A percentile compares a stretch with the other conserved stretches of the same genome.
Evolutionary conservation across 2,113 vertebrate genomes (phyloP).

Genomic region (Tetrao urogallus): DNA sequence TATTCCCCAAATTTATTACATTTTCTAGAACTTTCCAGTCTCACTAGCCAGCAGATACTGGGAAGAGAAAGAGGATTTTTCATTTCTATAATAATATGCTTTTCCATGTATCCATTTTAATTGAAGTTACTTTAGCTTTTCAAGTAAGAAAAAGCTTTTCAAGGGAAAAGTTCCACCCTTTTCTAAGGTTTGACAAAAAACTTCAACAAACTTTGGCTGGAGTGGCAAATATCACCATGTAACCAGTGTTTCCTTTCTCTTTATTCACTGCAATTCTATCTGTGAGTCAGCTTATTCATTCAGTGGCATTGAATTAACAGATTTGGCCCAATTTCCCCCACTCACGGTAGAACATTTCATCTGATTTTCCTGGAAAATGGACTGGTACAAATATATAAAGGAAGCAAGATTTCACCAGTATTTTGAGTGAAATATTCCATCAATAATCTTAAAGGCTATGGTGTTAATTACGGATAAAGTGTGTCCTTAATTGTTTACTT

Average conservation of each 20-base stretch:
- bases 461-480: not conserved
- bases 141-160: not conserved
- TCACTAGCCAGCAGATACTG: not conserved
- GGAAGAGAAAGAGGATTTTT: fast-evolving
- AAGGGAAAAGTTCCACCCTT: too few relatives aligned
- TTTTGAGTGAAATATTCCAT: not conserved
- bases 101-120: not conserved
- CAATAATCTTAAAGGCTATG: not conserved
- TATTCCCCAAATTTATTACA: not conserved
- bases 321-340: not conserved
- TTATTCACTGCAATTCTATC: not conserved
- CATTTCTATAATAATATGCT: not conserved
- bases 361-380: not conserved
- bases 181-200: not conserved
- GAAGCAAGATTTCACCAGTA: not conserved
- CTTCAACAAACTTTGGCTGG: not conserved
- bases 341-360: not conserved
- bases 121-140: not conserved
- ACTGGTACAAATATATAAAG: not conserved
- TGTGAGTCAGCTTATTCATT: conserved; percentile 29
- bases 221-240: not conserved
- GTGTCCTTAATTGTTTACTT: not conserved
- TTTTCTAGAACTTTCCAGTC: not conserved
- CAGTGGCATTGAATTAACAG: conserved; percentile 13
- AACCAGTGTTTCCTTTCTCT: not conserved